Evolutionary conservation across 2,888 invertebrate species (phyloP).

Genomic region (Blastobasis lacticolella): DNA sequence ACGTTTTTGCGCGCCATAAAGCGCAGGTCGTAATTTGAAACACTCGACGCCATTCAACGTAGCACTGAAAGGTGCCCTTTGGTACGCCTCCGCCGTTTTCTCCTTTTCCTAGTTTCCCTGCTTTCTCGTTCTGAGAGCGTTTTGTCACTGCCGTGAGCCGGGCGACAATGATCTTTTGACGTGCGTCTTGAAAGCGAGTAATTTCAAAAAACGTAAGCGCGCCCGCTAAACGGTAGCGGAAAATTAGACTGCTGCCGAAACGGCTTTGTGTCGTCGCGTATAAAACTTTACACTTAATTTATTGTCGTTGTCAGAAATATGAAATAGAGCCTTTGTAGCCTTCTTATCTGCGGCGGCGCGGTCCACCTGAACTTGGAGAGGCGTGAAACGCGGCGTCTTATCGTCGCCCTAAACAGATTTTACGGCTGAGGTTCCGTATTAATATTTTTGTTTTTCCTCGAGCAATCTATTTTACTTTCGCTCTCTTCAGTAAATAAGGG

Average conservation of each 20-base stretch:
- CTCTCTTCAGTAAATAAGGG: conserved; percentile 50
- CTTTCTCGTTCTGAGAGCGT: conserved; percentile 35
- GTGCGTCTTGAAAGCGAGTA: conserved; percentile 32
- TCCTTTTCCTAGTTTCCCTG: conserved; percentile 21
- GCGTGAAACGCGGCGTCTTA: conserved; percentile 5
- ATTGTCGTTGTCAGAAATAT: conserved; percentile 3
- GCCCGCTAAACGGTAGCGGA: conserved; percentile 35
- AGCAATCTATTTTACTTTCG: conserved; percentile 44
- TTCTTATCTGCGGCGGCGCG: conserved; percentile 3
- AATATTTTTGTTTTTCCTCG: conserved; percentile 35
- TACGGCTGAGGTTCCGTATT: conserved; percentile 27
- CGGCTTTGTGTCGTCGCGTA: neutral
- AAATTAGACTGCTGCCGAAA: conserved; percentile 33
- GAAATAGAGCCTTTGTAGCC: conserved; percentile 3
- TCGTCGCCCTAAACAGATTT: conserved; percentile 12
- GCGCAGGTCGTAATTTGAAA: conserved; percentile 43
- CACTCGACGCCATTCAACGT: conserved; percentile 37
- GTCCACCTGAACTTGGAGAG: conserved; percentile 3
- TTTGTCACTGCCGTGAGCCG: conserved; percentile 40
- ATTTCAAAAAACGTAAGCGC: conserved; percentile 25
- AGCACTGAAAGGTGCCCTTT: conserved; percentile 37
- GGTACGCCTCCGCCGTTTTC: conserved; percentile 26
- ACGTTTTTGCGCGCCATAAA: conserved; percentile 37
- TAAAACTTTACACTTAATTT: conserved; percentile 4
- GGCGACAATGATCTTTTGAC: conserved; percentile 62